phyloP scores from a whole-genome alignment of 1,140 invertebrate genomes.

The Colletes latitarsis region DNA sequence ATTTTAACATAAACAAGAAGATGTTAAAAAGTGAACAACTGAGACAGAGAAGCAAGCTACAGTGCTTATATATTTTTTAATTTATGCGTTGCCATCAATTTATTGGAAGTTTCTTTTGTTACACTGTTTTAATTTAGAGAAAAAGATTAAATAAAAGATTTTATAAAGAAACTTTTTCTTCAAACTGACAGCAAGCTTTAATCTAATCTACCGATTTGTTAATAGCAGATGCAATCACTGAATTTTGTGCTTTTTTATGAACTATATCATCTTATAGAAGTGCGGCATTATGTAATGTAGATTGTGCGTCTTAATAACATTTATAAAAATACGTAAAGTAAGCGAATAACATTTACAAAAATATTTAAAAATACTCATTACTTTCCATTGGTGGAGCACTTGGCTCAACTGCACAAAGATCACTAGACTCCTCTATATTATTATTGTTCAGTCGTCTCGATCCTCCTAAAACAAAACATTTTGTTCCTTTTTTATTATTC shows the following conservation, averaged over 20 bases:
- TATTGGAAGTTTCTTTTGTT: not conserved
- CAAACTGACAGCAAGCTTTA: conserved; percentile 1
- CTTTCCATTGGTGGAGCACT: conserved; percentile 68
- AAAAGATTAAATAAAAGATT: not conserved
- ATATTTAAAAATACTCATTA: conserved; percentile 59
- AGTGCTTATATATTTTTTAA: conserved; percentile 5
- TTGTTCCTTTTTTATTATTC: not conserved
- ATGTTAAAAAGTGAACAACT: conserved; percentile 16
- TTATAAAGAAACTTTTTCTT: not conserved
- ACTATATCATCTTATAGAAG: not conserved
- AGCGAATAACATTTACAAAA: conserved; percentile 27
- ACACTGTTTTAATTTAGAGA: not conserved
- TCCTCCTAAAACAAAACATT: conserved; percentile 46
- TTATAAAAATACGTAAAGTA: conserved; percentile 37
- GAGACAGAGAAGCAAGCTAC: conserved; percentile 16
- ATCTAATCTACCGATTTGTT: conserved; percentile 10
- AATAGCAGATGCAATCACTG: not conserved
- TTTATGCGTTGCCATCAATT: conserved; percentile 1
- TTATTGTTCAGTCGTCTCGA: conserved; percentile 35
- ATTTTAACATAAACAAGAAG: conserved; percentile 5
- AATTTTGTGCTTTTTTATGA: not conserved
- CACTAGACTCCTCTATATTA: conserved; percentile 36
- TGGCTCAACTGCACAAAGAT: conserved; percentile 60
- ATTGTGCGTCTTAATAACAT: not conserved
- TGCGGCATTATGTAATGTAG: not conserved